Evolutionary conservation across 2,797 vertebrate species (phyloP).

Genomic region (Furcifer pardalis): DNA sequence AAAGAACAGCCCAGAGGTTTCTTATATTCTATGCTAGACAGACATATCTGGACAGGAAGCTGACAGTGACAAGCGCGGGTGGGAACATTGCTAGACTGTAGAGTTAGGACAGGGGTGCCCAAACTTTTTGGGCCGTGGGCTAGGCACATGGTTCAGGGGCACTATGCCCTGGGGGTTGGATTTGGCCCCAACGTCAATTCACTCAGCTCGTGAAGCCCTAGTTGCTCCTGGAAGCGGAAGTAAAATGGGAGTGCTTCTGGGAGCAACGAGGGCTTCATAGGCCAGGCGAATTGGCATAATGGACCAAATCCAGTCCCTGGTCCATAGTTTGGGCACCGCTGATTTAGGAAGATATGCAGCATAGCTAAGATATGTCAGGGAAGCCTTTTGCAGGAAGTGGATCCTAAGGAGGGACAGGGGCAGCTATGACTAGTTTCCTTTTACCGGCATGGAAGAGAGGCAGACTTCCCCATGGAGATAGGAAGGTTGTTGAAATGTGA

Average conservation of each 20-base stretch:
- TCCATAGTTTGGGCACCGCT: too few species aligned
- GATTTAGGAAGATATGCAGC: not conserved
- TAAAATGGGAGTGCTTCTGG: too few species aligned
- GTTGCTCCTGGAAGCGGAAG: too few species aligned
- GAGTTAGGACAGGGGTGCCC: too few species aligned
- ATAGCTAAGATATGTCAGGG: not conserved
- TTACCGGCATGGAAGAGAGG: not conserved
- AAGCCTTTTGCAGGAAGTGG: not conserved
- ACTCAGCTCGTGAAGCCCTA: too few species aligned
- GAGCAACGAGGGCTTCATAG: too few species aligned
- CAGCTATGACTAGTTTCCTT: not conserved
- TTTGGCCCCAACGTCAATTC: too few species aligned
- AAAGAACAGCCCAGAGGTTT: not conserved
- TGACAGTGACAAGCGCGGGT: not conserved
- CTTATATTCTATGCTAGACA: not conserved
- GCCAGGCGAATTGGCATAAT: too few species aligned
- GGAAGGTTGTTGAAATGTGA: not conserved
- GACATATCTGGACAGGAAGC: not conserved
- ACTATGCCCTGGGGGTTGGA: too few species aligned
- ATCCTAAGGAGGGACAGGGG: not conserved
- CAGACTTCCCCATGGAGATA: not conserved
- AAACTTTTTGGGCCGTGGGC: too few species aligned
- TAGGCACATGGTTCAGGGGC: too few species aligned
- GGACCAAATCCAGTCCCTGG: too few species aligned
- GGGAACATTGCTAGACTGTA: not conserved